These are phyloP conservation scores for Diceros bicornis DNA, from an alignment of 2,797 vertebrate genomes.

Conservation along the genomic window DNA sequence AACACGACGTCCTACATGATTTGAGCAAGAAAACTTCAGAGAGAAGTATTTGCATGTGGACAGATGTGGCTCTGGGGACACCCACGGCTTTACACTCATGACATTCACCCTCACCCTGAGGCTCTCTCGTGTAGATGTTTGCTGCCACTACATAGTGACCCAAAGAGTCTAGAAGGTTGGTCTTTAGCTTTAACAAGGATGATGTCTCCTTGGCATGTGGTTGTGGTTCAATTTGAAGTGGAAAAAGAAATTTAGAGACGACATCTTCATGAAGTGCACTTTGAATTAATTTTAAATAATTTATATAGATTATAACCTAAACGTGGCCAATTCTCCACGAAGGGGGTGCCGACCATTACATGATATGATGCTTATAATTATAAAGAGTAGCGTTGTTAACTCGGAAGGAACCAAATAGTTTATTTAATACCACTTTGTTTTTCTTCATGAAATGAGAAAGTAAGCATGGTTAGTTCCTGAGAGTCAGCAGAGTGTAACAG, in stretches of 20 bases:
- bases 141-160: accelerated
- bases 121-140: not conserved
- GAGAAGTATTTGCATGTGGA: not conserved
- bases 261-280: not conserved
- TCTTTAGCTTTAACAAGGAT: not conserved
- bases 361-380: not conserved
- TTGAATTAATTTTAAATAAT: not conserved
- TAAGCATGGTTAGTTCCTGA: not conserved
- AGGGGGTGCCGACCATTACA: not conserved
- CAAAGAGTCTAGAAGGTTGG: not conserved
- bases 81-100: not conserved
- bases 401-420: not conserved
- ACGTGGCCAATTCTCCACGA: not conserved
- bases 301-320: not conserved
- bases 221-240: not conserved
- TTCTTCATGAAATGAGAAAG: not conserved
- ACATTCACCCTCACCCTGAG: not conserved
- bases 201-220: not conserved
- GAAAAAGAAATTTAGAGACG: not conserved
- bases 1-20: accelerated
- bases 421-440: not conserved
- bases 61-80: not conserved
- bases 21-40: not conserved
- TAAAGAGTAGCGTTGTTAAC: not conserved
- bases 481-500: too few species aligned